Conservation (phyloP, 2,888 invertebrate genomes). For the Tetragonisca angustula region DNA sequence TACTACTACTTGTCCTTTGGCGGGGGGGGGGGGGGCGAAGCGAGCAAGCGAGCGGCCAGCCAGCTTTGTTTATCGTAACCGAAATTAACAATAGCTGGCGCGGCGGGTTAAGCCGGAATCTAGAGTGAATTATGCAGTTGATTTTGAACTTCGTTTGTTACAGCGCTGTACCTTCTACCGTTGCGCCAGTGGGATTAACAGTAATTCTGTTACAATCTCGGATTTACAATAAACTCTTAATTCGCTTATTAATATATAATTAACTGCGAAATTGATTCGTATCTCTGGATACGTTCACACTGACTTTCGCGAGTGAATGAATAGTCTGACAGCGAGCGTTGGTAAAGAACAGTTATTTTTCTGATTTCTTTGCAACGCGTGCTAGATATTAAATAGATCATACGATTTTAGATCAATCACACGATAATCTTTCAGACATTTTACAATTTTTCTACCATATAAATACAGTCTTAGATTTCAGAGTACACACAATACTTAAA, state of each 20-base stretch:
- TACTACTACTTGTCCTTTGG: background rate
- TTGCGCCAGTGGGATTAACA: background rate
- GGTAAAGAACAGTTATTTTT: background rate
- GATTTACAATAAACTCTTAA: background rate
- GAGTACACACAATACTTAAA: too few relatives aligned
- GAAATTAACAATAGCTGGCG: background rate
- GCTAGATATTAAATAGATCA: too few relatives aligned
- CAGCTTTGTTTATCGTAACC: too few relatives aligned
- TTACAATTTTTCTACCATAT: too few relatives aligned
- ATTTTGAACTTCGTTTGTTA: background rate
- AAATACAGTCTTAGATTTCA: too few relatives aligned
- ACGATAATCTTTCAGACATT: too few relatives aligned
- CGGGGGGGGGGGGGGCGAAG: too few relatives aligned
- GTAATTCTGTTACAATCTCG: background rate
- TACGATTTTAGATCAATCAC: too few relatives aligned
- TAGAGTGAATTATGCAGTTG: background rate
- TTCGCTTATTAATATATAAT: background rate
- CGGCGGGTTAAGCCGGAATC: background rate
- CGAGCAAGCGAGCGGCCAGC: background rate
- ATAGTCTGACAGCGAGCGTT: background rate
- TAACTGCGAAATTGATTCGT: background rate
- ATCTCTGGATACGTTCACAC: background rate
- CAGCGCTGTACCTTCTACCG: background rate
- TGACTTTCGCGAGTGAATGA: background rate
- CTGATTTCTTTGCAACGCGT: background rate